A percentile compares a stretch with the other conserved stretches of the same genome.
Conservation (phyloP, 2,888 invertebrate genomes). For the Marasmarcha lunaedactyla region DNA sequence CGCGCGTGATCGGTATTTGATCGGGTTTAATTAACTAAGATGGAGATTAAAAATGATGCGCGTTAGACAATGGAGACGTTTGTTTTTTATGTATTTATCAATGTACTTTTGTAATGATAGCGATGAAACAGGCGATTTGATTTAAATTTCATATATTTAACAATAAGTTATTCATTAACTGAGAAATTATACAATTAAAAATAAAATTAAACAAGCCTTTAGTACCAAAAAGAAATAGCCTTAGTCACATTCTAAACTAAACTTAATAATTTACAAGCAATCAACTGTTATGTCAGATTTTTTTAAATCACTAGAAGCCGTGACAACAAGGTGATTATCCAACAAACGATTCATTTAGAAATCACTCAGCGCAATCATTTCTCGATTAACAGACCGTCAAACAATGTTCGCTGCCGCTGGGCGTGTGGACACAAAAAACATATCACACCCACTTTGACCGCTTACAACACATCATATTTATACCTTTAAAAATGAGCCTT, state of each 20-base stretch:
- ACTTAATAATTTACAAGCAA: too few species aligned
- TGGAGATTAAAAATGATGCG: slow-evolving; percentile 9
- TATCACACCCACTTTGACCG: slow-evolving; percentile 60
- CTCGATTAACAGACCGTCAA: slow-evolving; percentile 16
- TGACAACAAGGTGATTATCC: too few species aligned
- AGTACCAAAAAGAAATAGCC: too few species aligned
- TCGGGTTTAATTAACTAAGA: slow-evolving; percentile 51
- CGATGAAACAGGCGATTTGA: too few species aligned
- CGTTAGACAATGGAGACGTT: slow-evolving; percentile 1
- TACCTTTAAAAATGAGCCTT: slow-evolving; percentile 25
- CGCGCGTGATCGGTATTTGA: slow-evolving; percentile 25
- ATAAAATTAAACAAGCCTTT: too few species aligned
- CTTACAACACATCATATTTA: slow-evolving; percentile 30
- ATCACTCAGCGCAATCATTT: slow-evolving; percentile 9
- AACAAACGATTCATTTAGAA: not conserved
- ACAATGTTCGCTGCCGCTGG: slow-evolving; percentile 36
- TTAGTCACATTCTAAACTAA: too few species aligned
- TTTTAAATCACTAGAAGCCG: too few species aligned
- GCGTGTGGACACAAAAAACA: slow-evolving; percentile 62
- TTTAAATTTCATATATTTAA: too few species aligned
- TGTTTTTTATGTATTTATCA: slow-evolving; percentile 1
- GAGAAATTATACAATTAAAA: too few species aligned
- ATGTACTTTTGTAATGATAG: too few species aligned
- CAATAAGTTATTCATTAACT: too few species aligned
- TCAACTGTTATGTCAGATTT: too few species aligned